A percentile compares a stretch with the other conserved stretches of the same genome.
Evolutionary conservation across 2,888 invertebrate species (phyloP).

Genomic region (Apotomis turbidana): DNA sequence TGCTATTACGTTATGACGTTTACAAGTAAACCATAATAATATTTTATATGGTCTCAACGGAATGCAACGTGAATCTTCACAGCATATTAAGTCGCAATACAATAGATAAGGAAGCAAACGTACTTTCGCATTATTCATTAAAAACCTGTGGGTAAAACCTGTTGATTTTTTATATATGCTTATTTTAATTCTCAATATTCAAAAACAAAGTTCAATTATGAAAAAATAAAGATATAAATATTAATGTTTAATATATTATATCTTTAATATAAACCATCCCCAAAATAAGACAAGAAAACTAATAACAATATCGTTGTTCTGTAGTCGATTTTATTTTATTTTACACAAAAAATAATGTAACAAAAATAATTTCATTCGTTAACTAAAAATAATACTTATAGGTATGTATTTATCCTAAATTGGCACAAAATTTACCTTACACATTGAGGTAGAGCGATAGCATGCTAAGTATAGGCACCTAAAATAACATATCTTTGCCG

Average conservation of each 20-base stretch:
- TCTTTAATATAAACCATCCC: too few relatives aligned
- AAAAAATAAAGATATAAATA: background rate
- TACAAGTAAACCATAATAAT: background rate
- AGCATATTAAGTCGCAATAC: background rate
- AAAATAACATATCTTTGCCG: conserved; percentile 47
- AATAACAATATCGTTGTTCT: background rate
- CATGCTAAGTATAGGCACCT: conserved; percentile 34
- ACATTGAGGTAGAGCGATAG: conserved; percentile 62
- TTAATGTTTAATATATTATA: too few relatives aligned
- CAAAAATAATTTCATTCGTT: conserved; percentile 15
- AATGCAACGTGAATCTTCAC: background rate
- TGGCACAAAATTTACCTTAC: conserved; percentile 62
- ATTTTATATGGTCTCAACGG: background rate
- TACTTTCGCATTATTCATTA: conserved; percentile 38
- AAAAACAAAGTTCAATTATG: background rate
- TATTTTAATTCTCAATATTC: too few relatives aligned
- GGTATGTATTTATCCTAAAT: conserved; percentile 51
- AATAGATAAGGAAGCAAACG: background rate
- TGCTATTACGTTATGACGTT: background rate
- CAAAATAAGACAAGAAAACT: background rate
- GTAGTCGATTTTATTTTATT: conserved; percentile 49
- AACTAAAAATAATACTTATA: conserved; percentile 59
- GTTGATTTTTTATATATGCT: too few relatives aligned
- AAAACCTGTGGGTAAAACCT: too few relatives aligned
- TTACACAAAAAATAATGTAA: conserved; percentile 45